These are phyloP conservation scores for Nannoperca obscura DNA, from an alignment of 2,797 vertebrate genomes.

Conservation along the genomic window DNA sequence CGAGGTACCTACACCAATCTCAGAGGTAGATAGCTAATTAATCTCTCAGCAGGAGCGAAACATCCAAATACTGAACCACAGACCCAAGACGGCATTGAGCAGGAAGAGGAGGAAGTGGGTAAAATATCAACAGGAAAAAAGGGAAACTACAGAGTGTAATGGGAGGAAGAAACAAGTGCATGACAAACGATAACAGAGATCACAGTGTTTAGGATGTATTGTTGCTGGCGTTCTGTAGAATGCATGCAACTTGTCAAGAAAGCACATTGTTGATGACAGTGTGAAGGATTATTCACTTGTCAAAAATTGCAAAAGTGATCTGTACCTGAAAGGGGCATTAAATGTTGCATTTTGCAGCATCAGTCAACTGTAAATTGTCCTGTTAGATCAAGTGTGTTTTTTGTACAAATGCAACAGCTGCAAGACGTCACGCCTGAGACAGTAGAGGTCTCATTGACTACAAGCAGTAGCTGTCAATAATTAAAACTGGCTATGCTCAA, in stretches of 20 bases:
- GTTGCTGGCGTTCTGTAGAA: neutral
- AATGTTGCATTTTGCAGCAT: neutral
- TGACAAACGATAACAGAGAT: constrained; percentile 32
- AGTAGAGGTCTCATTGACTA: constrained; percentile 4
- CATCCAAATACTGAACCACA: constrained; percentile 56
- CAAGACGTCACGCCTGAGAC: neutral
- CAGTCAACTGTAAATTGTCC: neutral
- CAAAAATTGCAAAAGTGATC: neutral
- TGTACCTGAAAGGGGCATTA: neutral
- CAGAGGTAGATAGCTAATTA: constrained; percentile 75
- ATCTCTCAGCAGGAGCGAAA: constrained; percentile 67
- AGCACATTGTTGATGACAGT: constrained; percentile 3
- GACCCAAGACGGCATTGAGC: constrained; percentile 42
- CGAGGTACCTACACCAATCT: constrained; percentile 55
- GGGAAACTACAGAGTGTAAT: constrained; percentile 45
- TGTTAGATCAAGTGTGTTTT: neutral
- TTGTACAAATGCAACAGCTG: neutral
- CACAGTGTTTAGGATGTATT: neutral
- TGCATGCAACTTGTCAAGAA: neutral
- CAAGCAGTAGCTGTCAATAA: neutral
- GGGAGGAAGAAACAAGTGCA: constrained; percentile 29
- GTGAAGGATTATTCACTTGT: neutral
- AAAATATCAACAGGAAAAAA: constrained; percentile 35
- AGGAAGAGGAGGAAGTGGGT: constrained; percentile 37
- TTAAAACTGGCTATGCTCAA: neutral